phyloP scores from a whole-genome alignment of 1,140 invertebrate genomes.

The Andrena cerasifolii region DNA sequence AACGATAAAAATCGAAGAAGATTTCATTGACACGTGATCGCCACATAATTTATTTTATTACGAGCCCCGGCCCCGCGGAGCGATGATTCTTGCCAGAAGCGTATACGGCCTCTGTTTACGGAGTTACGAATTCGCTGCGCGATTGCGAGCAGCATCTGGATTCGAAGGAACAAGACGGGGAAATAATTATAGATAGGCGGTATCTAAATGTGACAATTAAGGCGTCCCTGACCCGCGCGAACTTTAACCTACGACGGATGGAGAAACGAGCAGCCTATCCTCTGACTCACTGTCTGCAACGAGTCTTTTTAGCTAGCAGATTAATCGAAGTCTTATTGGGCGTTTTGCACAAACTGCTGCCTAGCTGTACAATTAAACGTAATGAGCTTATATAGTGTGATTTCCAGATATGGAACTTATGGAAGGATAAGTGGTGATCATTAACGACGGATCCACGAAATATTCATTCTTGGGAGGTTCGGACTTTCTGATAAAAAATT shows the following conservation, averaged over 20 bases:
- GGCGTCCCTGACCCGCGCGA: slow-evolving; percentile 52
- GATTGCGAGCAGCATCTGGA: slow-evolving; percentile 13
- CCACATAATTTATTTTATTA: slow-evolving; percentile 58
- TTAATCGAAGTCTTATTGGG: not conserved
- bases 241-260: slow-evolving; percentile 40
- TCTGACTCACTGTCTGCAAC: slow-evolving; percentile 33
- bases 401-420: too few relatives aligned
- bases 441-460: too few relatives aligned
- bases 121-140: slow-evolving; percentile 23
- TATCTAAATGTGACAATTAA: slow-evolving; percentile 69
- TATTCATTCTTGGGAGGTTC: too few relatives aligned
- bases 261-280: not conserved
- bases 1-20: slow-evolving; percentile 63
- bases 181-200: slow-evolving; percentile 17
- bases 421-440: too few relatives aligned
- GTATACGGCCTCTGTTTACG: not conserved
- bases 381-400: too few relatives aligned
- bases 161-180: not conserved
- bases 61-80: not conserved
- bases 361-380: too few relatives aligned
- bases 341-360: too few relatives aligned
- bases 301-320: slow-evolving; percentile 20
- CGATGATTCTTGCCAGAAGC: not conserved
- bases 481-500: too few relatives aligned
- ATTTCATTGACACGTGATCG: slow-evolving; percentile 54